phyloP scores from a whole-genome alignment of 2,888 invertebrate species.

The Nesidiocoris tenuis region DNA sequence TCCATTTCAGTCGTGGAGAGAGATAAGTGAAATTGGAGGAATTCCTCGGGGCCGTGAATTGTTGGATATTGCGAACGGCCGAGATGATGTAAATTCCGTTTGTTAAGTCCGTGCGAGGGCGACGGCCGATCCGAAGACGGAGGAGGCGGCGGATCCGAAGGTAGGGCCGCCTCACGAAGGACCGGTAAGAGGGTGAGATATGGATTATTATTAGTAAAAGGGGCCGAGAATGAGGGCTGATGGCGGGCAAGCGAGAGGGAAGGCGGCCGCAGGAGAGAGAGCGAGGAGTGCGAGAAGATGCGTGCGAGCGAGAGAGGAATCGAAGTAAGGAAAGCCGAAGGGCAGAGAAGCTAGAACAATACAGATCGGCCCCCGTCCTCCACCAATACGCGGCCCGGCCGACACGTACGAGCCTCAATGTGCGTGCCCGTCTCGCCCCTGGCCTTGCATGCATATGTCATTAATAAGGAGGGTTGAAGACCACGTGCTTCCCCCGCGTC shows the following conservation, averaged over 20 bases:
- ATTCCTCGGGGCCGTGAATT: neutral
- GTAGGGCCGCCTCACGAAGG: conserved; percentile 22
- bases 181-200: conserved; percentile 38
- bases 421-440: neutral
- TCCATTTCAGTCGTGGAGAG: neutral
- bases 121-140: neutral
- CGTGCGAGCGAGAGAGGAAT: conserved; percentile 15
- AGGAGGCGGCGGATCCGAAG: conserved; percentile 5
- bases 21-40: neutral
- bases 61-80: conserved; percentile 5
- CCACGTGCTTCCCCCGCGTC: conserved; percentile 49
- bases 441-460: conserved; percentile 50
- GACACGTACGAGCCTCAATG: neutral
- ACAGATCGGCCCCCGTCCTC: neutral
- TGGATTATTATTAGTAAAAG: conserved; percentile 35
- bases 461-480: conserved; percentile 48
- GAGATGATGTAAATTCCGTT: conserved; percentile 24
- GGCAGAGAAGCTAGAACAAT: neutral
- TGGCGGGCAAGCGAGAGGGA: conserved; percentile 25
- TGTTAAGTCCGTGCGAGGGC: conserved; percentile 12
- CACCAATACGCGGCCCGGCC: neutral
- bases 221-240: conserved; percentile 34
- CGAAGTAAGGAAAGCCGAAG: neutral
- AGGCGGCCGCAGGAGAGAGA: conserved; percentile 21
- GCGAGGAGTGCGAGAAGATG: conserved; percentile 26